Conservation (phyloP, 2,888 invertebrate genomes). For the Agrotis clavis region DNA sequence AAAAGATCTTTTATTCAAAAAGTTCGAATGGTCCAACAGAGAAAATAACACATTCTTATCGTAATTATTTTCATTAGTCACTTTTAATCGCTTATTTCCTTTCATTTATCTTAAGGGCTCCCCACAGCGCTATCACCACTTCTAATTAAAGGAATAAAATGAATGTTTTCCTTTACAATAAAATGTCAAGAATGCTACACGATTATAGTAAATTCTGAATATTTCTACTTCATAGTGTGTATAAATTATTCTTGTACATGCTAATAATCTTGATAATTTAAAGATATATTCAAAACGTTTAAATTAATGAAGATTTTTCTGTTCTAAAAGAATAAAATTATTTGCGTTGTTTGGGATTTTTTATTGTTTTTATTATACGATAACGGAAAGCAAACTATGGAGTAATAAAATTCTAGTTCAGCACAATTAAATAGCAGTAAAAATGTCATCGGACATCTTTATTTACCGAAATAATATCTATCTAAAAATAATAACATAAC, state of each 20-base stretch:
- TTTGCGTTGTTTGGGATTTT: conserved; percentile 18
- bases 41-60: conserved; percentile 4
- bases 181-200: conserved; percentile 27
- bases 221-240: background rate
- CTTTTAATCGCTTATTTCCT: conserved; percentile 8
- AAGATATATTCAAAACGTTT: conserved; percentile 29
- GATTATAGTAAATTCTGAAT: conserved; percentile 12
- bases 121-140: conserved; percentile 7
- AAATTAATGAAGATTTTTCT: conserved; percentile 61
- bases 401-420: background rate
- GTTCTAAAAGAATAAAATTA: conserved; percentile 37
- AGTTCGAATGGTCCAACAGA: background rate
- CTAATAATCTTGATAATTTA: conserved; percentile 50
- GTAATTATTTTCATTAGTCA: conserved; percentile 3
- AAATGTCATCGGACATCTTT: background rate
- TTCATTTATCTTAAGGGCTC: background rate
- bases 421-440: background rate
- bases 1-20: too few relatives aligned
- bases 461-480: background rate
- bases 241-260: conserved; percentile 44
- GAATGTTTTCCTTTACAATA: conserved; percentile 33
- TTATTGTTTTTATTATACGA: conserved; percentile 19
- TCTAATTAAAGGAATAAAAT: conserved; percentile 39
- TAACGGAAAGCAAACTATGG: background rate
- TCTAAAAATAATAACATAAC: background rate